Evolutionary conservation across 2,888 invertebrate genomes (phyloP), one percentile per base, ranked within the genome.

Genomic region (Drosophila demipolita): DNA sequence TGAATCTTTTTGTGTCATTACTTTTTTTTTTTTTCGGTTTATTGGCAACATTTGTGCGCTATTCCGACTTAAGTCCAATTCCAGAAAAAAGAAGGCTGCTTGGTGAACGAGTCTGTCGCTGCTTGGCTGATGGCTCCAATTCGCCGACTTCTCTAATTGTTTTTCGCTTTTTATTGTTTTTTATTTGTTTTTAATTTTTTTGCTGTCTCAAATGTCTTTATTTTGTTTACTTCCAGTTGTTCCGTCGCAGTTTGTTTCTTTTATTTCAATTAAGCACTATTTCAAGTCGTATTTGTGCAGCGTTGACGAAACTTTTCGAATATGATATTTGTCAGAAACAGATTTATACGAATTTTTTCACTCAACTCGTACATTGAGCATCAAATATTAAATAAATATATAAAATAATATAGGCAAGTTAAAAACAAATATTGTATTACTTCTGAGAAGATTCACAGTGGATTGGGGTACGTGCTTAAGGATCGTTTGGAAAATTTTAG

Each of bases 1-100:
- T 78, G 86, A 85, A 81, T 86, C 82, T 89, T 84, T 84, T 83
- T 86, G 83, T 90, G 91, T 83, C 89, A 89, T 83, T 90, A 80
- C 76, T 75, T 82, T 82, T 76, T 80, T 77, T 33, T 58, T 49
- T 60, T 38, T 36, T n/a, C n/a, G n/a, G 38, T 52, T 61, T 64
- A 70, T 70, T 71, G 62, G 60, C n/a, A 11, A 42, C 11, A 12
- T 20, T 23, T 45, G 45, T 15, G 45, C 45, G 29, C 38, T 29
- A 20, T 32, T 29, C 29, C 29, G 17, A 52, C 33, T 17, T 35
- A 29, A 52, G 54, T 50, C 42, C 55, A 55, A 63, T 67, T 73
- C 78, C 74, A 78, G 49, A 54, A 62, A 54, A 62, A 36, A 9
- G 61, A 75, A 32, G 65, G 65, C 65, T 58, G 53, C 54, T 59